Evolutionary conservation across 2,113 vertebrate species (phyloP).

Genomic region (Steatornis caripensis): DNA sequence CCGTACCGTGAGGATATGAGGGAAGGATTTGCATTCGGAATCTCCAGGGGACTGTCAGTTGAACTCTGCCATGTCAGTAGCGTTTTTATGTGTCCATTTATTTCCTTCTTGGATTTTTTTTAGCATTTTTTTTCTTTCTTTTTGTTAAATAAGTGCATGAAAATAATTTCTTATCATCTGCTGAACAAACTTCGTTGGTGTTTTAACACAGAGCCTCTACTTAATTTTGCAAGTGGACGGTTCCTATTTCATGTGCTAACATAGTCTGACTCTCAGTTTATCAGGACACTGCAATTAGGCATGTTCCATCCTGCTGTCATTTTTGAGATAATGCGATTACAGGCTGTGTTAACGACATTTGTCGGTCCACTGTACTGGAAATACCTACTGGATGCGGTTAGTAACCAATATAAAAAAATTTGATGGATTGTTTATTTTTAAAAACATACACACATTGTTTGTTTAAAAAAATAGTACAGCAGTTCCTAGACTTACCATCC

Average conservation of each 20-base stretch:
- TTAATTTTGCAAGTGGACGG: not conserved
- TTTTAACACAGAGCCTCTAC: not conserved
- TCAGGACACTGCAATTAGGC: not conserved
- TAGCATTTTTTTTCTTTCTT: not conserved
- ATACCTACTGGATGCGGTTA: not conserved
- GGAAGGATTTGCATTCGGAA: not conserved
- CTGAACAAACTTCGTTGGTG: not conserved
- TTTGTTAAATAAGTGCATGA: not conserved
- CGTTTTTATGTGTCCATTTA: not conserved
- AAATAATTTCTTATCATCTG: not conserved
- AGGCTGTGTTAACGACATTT: not conserved
- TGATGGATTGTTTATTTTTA: not conserved
- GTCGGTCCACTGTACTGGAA: not conserved
- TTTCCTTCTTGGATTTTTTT: not conserved
- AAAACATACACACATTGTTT: not conserved
- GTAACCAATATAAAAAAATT: not conserved
- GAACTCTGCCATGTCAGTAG: not conserved
- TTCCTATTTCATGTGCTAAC: not conserved
- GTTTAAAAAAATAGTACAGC: not conserved
- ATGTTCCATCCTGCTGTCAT: not conserved
- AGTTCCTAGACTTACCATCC: not conserved
- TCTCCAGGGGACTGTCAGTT: not conserved
- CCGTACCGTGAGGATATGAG: accelerated
- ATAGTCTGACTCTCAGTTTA: not conserved
- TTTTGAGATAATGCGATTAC: not conserved